phyloP scores from a whole-genome alignment of 30 jellyfish, hydroid and myxozoan species.

The Aurelia coerulea region DNA sequence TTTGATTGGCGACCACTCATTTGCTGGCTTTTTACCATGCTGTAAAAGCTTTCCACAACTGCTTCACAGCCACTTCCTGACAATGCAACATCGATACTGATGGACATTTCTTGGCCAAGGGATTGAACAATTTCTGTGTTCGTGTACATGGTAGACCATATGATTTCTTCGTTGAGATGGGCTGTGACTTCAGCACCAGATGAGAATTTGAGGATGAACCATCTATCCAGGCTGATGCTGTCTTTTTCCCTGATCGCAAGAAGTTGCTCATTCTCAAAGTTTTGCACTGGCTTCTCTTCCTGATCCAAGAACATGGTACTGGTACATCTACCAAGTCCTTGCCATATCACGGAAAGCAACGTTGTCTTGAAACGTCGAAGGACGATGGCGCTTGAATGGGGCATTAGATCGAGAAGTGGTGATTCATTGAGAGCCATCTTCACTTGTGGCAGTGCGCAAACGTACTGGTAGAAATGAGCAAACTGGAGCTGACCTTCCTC shows the following conservation, averaged over 20 bases:
- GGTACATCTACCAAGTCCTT: too few species aligned
- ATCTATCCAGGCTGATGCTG: slow-evolving; percentile 2
- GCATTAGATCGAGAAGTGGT: too few species aligned
- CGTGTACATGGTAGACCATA: not conserved
- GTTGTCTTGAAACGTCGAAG: too few species aligned
- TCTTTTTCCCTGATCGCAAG: not conserved
- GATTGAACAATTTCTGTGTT: not conserved
- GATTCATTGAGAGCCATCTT: too few species aligned
- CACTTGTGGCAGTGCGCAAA: slow-evolving; percentile 2
- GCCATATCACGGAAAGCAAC: too few species aligned
- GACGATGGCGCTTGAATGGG: too few species aligned
- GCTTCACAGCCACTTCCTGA: slow-evolving; percentile 51
- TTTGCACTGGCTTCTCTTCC: too few species aligned
- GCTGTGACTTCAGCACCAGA: slow-evolving; percentile 5
- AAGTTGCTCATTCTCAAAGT: not conserved
- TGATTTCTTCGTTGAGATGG: slow-evolving; percentile 9
- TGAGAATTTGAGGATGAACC: slow-evolving; percentile 20
- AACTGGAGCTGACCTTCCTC: slow-evolving; percentile 4
- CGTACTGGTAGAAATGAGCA: not conserved
- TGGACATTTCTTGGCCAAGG: slow-evolving; percentile 36
- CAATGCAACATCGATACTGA: slow-evolving; percentile 19
- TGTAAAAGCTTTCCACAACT: slow-evolving; percentile 17
- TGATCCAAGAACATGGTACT: too few species aligned
- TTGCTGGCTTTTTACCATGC: too few species aligned
- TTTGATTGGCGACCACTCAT: too few species aligned